Evolutionary conservation across 1,140 invertebrate species (phyloP).

Genomic region (Palaemon carinicauda): DNA sequence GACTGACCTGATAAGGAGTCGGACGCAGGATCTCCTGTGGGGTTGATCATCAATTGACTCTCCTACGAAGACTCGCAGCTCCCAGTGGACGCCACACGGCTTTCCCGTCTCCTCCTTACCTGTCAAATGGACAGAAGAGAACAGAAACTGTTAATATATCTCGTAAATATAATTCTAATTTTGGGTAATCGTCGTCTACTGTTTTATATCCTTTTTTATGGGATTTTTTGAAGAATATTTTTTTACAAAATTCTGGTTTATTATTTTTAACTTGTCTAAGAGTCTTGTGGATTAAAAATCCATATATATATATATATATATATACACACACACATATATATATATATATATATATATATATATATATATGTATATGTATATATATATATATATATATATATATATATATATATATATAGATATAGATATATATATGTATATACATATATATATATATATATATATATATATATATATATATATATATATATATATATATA

Average conservation of each 20-base stretch:
- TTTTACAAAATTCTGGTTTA: too few species aligned
- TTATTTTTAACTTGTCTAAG: too few species aligned
- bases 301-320: background rate
- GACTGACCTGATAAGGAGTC: conserved; percentile 45
- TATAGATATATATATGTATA: background rate
- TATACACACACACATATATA: background rate
- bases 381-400: background rate
- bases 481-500: background rate
- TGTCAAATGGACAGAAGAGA: background rate
- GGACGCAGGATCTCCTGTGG: conserved; percentile 85
- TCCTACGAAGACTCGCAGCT: conserved; percentile 83
- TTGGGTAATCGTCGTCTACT: too few species aligned
- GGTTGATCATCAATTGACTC: conserved; percentile 84
- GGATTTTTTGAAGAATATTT: too few species aligned
- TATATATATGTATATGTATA: background rate
- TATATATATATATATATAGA: background rate
- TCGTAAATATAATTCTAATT: too few species aligned
- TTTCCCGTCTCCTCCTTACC: conserved; percentile 48
- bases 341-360: background rate
- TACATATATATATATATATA: background rate
- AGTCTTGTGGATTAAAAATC: too few species aligned
- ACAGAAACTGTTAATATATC: too few species aligned
- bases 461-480: background rate
- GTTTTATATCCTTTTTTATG: too few species aligned
- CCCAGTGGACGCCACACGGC: conserved; percentile 89